Evolutionary conservation across 1,140 invertebrate genomes (phyloP).

Genomic region (Tetraneura akinire): DNA sequence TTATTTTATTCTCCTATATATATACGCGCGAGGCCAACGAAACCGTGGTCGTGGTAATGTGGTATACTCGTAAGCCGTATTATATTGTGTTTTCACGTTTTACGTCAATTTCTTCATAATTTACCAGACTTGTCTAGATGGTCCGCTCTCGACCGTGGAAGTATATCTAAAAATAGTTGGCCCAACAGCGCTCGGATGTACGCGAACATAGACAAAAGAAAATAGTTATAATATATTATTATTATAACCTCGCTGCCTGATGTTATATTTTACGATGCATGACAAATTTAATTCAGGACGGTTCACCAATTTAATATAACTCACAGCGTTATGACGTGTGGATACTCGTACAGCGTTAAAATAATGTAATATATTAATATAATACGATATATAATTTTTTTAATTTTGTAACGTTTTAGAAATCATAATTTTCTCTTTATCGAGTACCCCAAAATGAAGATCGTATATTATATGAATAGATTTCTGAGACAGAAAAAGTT

Average conservation of each 20-base stretch:
- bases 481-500: too few species aligned
- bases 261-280: conserved; percentile 14
- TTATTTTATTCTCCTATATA: background rate
- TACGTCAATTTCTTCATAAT: background rate
- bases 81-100: background rate
- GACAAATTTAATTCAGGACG: conserved; percentile 27
- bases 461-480: too few species aligned
- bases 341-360: background rate
- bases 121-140: background rate
- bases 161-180: conserved; percentile 16
- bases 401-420: too few species aligned
- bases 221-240: conserved; percentile 2
- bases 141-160: conserved; percentile 13
- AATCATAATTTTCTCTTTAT: background rate
- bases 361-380: too few species aligned
- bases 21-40: background rate
- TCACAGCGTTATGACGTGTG: background rate
- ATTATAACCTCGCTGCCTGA: background rate
- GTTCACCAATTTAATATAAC: background rate
- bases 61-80: background rate
- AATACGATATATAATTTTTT: too few species aligned
- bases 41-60: background rate
- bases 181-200: background rate
- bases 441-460: background rate
- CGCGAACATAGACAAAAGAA: background rate